phyloP scores from a whole-genome alignment of 2,113 vertebrate species.

The Xiphophorus hellerii region DNA sequence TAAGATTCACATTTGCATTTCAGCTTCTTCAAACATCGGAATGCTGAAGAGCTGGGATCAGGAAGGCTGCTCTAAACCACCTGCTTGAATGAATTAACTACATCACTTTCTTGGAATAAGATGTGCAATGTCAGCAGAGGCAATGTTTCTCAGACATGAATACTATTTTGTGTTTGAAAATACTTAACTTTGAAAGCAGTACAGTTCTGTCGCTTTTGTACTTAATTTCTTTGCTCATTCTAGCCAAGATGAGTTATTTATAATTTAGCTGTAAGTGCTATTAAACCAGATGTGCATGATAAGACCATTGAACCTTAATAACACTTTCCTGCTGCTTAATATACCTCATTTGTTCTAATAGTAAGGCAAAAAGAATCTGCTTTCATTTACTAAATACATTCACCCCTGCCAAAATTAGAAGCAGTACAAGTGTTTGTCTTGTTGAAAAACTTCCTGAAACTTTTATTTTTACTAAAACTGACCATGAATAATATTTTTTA shows the following conservation, averaged over 20 bases:
- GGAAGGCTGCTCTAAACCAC: background rate
- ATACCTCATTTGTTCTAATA: background rate
- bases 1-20: constrained; percentile 41
- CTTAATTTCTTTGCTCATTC: background rate
- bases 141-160: background rate
- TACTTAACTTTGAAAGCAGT: background rate
- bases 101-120: background rate
- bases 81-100: background rate
- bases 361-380: background rate
- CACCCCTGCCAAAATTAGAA: background rate
- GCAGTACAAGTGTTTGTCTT: background rate
- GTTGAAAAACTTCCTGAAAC: background rate
- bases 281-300: background rate
- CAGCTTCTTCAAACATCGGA: constrained; percentile 14
- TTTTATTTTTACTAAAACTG: too few relatives aligned
- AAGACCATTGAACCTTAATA: background rate
- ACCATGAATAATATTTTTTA: background rate
- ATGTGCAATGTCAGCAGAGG: background rate
- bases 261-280: background rate
- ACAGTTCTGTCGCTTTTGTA: background rate
- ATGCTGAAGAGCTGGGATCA: background rate
- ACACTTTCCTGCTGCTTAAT: background rate
- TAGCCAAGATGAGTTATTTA: background rate
- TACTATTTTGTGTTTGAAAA: background rate
- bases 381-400: background rate